Percentiles rank a stretch among this genome's conserved stretches.
Conservation (phyloP, 2,113 vertebrate genomes). For the Mesitornis unicolor region DNA sequence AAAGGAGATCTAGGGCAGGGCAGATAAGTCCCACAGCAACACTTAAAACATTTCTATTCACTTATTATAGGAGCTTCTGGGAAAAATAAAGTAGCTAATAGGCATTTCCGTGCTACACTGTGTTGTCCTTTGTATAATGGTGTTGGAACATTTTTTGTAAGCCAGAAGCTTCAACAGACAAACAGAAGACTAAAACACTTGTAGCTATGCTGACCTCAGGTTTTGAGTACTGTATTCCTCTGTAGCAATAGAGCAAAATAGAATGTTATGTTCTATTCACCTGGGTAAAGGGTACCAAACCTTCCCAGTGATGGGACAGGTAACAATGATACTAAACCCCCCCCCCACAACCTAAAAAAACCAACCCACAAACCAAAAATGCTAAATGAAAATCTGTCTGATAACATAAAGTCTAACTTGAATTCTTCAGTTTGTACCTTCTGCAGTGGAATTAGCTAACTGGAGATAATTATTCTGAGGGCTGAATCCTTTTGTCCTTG, state of each 20-base stretch:
- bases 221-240: background rate
- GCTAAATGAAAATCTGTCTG: background rate
- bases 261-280: background rate
- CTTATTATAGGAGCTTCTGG: background rate
- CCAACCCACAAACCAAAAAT: background rate
- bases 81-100: background rate
- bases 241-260: background rate
- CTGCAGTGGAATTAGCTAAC: background rate
- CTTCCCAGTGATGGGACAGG: background rate
- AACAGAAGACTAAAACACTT: background rate
- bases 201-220: background rate
- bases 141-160: background rate
- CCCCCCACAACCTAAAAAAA: too few relatives aligned
- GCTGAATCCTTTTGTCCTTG: background rate
- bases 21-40: background rate
- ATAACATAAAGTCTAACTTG: background rate
- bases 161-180: background rate
- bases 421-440: background rate
- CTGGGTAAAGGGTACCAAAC: background rate
- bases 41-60: background rate
- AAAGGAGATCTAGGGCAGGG: background rate
- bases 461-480: background rate
- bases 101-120: background rate
- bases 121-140: rapidly evolving
- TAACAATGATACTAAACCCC: background rate